Evolutionary conservation across 1,140 invertebrate species (phyloP), one percentile per base, ranked within the genome.

Genomic region (Hycleus phaleratus): DNA sequence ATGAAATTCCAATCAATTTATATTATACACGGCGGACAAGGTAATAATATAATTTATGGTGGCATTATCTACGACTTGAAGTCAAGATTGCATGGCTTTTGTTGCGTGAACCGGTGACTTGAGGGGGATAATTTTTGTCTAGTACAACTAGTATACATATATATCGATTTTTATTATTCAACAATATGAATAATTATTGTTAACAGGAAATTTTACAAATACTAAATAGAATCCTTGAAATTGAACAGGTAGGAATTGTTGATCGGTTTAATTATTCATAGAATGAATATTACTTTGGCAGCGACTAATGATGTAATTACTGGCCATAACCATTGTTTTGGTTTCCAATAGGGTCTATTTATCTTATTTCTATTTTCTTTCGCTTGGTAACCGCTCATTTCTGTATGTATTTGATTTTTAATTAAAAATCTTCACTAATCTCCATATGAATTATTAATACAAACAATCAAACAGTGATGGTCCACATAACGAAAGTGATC

Each of bases 41-140:
- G 69, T 72, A 72, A 72, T 72, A 72, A 72, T 71, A 72, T 72
- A 72, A 72, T 72, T 72, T 72, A 72, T 72, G 52, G 71, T 60
- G 55, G 71, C 63, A 71, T 72, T 72, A 71, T 72, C 9, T 42
- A 65, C 65, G 55, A 53, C 60, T 60, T 60, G 49, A 48, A 63
- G 60, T 61, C 58, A 46, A 43, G 25, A 61, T 65, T 67, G 65
- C 67, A 67, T 67, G 61, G 60, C 67, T 68, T 68, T 68, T 68
- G 67, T 68, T 67, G 63, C 26, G 38, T 40, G 32, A 40, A 43
- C 39, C 25, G 12, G 25, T 25, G 53, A 64, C 52, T 43, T 58
- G 46, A 54, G 53, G 58, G 47, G 51, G 60, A 18, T 66, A 63
- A 66, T 68, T 68, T 68, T 66, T 64, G 61, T 58, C 58, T 48